A percentile compares a stretch with the other conserved stretches of the same genome.
Conservation (phyloP, 2,797 vertebrate genomes). For the Acrossocheilus wenchowensis region DNA sequence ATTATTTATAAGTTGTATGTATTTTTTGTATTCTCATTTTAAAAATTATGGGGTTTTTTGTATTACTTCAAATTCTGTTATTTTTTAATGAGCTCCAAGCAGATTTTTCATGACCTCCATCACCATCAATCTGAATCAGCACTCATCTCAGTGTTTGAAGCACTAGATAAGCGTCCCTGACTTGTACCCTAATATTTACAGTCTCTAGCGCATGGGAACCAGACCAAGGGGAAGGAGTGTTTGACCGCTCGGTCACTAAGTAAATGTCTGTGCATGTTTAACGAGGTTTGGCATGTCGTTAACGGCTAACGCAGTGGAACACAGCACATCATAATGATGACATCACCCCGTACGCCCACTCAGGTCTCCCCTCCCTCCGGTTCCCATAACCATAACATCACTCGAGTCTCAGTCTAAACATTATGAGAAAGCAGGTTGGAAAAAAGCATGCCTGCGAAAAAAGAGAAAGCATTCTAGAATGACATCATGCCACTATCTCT, state of each 20-base stretch:
- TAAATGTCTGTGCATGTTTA: background rate
- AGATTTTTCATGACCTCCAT: background rate
- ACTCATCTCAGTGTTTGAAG: slow-evolving; percentile 14
- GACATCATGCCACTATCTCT: background rate
- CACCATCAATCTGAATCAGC: background rate
- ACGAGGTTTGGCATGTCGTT: background rate
- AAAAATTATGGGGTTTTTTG: no score
- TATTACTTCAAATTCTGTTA: no score
- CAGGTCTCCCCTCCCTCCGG: background rate
- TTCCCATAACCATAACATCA: slow-evolving; percentile 45
- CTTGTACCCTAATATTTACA: slow-evolving; percentile 19
- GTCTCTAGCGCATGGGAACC: background rate
- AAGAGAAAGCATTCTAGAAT: background rate
- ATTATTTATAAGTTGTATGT: background rate
- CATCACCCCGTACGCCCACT: slow-evolving; percentile 41
- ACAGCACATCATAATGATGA: slow-evolving; percentile 49
- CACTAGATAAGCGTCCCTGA: slow-evolving; percentile 8
- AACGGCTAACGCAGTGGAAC: slow-evolving; percentile 40
- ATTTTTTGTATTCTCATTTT: background rate
- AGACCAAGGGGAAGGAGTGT: background rate
- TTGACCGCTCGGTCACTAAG: background rate
- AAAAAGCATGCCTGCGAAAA: slow-evolving; percentile 41
- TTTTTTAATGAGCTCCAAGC: background rate
- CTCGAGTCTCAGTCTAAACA: slow-evolving; percentile 45
- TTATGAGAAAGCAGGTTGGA: slow-evolving; percentile 1